These are phyloP conservation scores for Laticauda laticaudata DNA, from an alignment of 2,113 vertebrate species.

Conservation along the genomic window DNA sequence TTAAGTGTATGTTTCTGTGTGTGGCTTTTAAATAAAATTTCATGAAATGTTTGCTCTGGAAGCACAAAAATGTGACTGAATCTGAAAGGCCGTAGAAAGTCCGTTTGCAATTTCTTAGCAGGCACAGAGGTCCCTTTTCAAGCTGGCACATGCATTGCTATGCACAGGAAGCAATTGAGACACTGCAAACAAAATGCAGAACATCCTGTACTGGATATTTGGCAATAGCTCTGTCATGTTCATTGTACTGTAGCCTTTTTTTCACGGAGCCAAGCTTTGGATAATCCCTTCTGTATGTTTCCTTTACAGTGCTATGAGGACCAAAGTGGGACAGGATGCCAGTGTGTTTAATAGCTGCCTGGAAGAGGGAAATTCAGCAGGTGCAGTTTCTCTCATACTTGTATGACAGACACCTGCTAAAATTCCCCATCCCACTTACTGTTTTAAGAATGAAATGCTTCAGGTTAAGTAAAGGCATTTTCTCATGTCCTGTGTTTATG, in stretches of 20 bases:
- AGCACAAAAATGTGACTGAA: background rate
- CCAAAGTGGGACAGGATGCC: background rate
- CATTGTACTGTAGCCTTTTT: slow-evolving; percentile 14
- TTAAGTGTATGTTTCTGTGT: background rate
- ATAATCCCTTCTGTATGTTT: slow-evolving; percentile 14
- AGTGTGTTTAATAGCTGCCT: background rate
- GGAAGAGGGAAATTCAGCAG: slow-evolving; percentile 1
- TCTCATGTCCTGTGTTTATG: background rate
- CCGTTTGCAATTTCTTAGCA: background rate
- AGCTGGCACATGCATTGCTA: slow-evolving; percentile 17
- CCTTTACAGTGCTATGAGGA: background rate
- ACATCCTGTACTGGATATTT: background rate
- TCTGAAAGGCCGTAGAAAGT: background rate
- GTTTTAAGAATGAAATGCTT: background rate
- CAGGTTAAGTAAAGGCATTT: background rate
- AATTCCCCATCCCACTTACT: background rate
- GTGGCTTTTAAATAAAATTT: background rate
- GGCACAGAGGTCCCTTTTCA: slow-evolving; percentile 11
- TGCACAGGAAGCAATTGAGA: background rate
- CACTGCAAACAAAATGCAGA: background rate
- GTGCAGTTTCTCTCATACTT: background rate
- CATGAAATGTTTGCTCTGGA: background rate
- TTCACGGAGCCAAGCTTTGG: background rate
- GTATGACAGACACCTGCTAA: background rate
- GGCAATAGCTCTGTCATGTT: slow-evolving; percentile 2